Percentiles rank a stretch among this genome's conserved stretches.
Evolutionary conservation across 2,888 invertebrate genomes (phyloP).

Genomic region (Zaprionus bogoriensis): DNA sequence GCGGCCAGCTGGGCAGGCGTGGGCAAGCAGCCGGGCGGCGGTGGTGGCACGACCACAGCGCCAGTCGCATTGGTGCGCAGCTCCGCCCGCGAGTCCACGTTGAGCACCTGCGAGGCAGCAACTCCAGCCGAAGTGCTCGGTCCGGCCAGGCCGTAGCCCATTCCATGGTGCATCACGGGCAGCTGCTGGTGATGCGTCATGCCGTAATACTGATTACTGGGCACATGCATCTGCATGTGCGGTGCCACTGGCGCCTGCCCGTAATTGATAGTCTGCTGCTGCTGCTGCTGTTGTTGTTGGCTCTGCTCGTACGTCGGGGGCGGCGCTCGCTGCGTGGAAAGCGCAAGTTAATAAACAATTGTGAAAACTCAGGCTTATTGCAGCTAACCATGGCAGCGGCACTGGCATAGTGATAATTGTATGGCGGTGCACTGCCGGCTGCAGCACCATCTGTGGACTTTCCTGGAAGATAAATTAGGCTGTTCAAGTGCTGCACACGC

Average conservation of each 20-base stretch:
- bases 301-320: slow-evolving; percentile 82
- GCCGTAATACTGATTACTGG: slow-evolving; percentile 69
- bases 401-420: slow-evolving; percentile 34
- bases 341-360: neutral
- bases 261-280: neutral
- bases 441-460: slow-evolving; percentile 14
- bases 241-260: slow-evolving; percentile 20
- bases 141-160: slow-evolving; percentile 48
- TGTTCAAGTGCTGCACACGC: neutral
- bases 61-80: slow-evolving; percentile 68
- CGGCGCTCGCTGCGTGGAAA: slow-evolving; percentile 71
- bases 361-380: neutral
- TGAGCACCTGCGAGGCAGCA: slow-evolving; percentile 50
- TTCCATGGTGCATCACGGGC: slow-evolving; percentile 36
- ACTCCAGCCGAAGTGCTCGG: slow-evolving; percentile 63
- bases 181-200: slow-evolving; percentile 69
- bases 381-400: slow-evolving; percentile 57
- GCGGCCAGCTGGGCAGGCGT: slow-evolving; percentile 82
- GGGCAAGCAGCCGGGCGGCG: slow-evolving; percentile 81
- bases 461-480: neutral
- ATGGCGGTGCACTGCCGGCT: slow-evolving; percentile 46
- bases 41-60: slow-evolving; percentile 80
- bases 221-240: slow-evolving; percentile 32
- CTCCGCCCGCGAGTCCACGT: slow-evolving; percentile 69
- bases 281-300: slow-evolving; percentile 48